Evolutionary conservation across 2,113 vertebrate genomes (phyloP).

Genomic region (Stigmatopora nigra): DNA sequence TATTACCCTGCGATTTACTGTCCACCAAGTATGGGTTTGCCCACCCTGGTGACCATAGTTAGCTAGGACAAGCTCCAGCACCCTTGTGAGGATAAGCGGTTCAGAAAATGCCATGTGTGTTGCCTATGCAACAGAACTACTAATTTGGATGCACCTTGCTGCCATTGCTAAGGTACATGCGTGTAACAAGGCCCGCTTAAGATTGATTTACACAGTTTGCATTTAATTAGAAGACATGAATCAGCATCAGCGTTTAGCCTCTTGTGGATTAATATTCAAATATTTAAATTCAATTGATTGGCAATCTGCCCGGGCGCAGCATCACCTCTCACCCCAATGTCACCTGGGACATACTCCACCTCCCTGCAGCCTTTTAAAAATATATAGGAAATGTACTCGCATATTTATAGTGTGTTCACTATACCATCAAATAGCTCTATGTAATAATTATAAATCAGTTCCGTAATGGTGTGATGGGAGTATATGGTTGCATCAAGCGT

Average conservation of each 20-base stretch:
- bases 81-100: too few species aligned
- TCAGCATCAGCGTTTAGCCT: not conserved
- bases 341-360: conserved; percentile 1
- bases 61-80: too few species aligned
- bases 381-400: not conserved
- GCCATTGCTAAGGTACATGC: conserved; percentile 4
- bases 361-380: not conserved
- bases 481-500: conserved; percentile 32
- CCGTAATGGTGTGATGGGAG: conserved; percentile 34
- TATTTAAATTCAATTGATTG: not conserved
- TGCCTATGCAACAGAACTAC: not conserved
- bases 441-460: conserved; percentile 23
- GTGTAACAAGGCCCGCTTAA: conserved; percentile 27
- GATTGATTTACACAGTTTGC: conserved; percentile 28
- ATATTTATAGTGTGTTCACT: conserved; percentile 15
- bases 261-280: conserved; percentile 3
- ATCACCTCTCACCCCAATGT: not conserved
- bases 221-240: conserved; percentile 25
- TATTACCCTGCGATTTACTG: too few species aligned
- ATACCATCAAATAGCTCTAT: conserved; percentile 5
- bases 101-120: not conserved
- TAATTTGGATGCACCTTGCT: not conserved
- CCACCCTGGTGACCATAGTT: too few species aligned
- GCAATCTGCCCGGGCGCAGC: not conserved
- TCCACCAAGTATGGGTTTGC: too few species aligned